Evolutionary conservation across 2,113 vertebrate genomes (phyloP), one percentile per base, ranked within the genome.

Genomic region (Aphelocoma coerulescens): DNA sequence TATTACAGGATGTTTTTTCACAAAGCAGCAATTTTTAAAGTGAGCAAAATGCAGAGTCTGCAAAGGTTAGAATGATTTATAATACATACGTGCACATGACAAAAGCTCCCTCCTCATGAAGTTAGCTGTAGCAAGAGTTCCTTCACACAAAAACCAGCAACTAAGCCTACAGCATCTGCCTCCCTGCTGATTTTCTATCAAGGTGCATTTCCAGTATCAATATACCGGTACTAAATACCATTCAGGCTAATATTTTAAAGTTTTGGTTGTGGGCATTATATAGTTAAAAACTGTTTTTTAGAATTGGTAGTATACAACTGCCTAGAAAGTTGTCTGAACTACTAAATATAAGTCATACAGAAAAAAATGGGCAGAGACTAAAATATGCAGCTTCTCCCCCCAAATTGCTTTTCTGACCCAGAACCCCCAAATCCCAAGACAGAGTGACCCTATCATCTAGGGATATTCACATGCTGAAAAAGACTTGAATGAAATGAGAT

Each of bases 11-110:
- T 58, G 6, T 37, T 82, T 73, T 91, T 94, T 95, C 76, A 58
- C 83, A 79, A 76, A 87, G 66, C 41, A 83, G 82, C 74, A 55
- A 35, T 79, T 89, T 94, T 72, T 75, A 72, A 82, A 32, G 63
- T 33, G 35, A 88, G 59, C 65, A 91, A 93, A 93, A 94, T 28
- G 49, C 26, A 93, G 51, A 83, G 85, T 96, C 90, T 95, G 79
- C 55, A 65, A 75, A 89, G 80, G 96, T 97, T 97, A 97, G 95
- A 96, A 97, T 97, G 96, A 96, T 96, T 97, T 97, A 96, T 97
- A 97, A 96, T 86, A 95, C 88, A 97, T 95, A 96, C 93, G 1
- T 68, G 58, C 54, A 76, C 51, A 65, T 69, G 93, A 91, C 68
- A 95, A 96, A 83, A 93, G 67, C 81, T 97, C 46, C 77, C 65